Evolutionary conservation across 2,113 vertebrate genomes (phyloP), one percentile per base, ranked within the genome.

Genomic region (Psilopogon haemacephalus): DNA sequence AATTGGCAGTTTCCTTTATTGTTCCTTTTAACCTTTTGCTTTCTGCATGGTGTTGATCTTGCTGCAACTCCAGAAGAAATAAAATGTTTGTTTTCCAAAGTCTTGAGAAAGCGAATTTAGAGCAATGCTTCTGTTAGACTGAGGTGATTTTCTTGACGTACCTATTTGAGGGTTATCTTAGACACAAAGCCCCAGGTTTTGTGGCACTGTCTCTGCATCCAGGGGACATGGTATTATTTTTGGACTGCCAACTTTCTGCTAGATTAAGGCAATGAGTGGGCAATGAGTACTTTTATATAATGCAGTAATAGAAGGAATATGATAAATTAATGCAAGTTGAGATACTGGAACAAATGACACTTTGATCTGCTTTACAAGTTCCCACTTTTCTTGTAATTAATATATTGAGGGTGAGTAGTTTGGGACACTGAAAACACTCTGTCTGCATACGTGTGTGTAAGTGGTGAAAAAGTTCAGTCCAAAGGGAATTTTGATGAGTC

Each of bases 11-110:
- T 97, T 96, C 95, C 97, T 97, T 95, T 97, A 96, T 97, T 97
- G 96, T 97, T 97, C 95, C 97, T 97, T 97, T 98, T 98, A 97
- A 98, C 97, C 97, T 98, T 97, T 97, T 97, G 96, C 91, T 15
- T 97, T 95, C 97, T 97, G 97, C 94, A 91, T 83, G 95, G 93
- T 95, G 95, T 97, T 86, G 79, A 54, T 97, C 94, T 89, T 93
- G 71, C 87, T 91, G 84, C 52, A 89, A 91, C 92, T 18, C 7
- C 40, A 86, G 78, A 64, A 88, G 88, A 86, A 87, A 56, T 8
- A 38, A 80, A 75, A 83, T 48, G 32, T 94, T 93, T 89, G 59
- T 93, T 93, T 95, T 87, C 38, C 28, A 23, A 60, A 89, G 65
- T 71, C 42, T 60, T 59, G 60, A 54, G 59, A 38, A 63, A 52